Base-by-base conservation (phyloP, 1,140 invertebrate genomes). In the Drosophila santomea region DNA sequence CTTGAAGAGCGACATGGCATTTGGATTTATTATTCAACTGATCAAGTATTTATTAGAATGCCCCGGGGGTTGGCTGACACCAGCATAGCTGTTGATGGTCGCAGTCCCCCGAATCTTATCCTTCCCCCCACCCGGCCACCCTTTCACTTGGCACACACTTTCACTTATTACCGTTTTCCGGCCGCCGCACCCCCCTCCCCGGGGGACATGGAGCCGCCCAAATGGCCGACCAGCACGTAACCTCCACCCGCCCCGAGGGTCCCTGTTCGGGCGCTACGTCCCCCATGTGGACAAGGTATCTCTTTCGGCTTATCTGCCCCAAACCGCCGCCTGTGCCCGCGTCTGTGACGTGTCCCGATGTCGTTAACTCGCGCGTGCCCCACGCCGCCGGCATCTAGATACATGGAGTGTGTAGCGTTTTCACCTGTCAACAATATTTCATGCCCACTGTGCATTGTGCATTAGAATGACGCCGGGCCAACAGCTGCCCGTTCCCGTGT, bases 341-440 rank as follows among this genome's bases (percentile, higher is more conserved):
- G 50, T 45, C 52, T 63, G 59, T 80, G 63, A 45, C 82, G 78
- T 79, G 83, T 78, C 66, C 51, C 64, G 54, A 51, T 75, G 78
- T 64, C 82, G 78, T 86, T 82, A 81, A 67, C 69, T 48, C 50
- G 71, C 83, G 63, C 80, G 80, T 82, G 62, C 82, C 74, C 57
- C 62, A 25, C 50, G 58, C 23, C 35, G 43, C 20, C 41, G 36
- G 35, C 28, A 62, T 41, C 8, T 3, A 68, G 64, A 20, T 20
- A 20, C 20, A 20, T 20, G 20, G 20, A 44, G 47, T 55, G 60
- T 57, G 54, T 48, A 45, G 72, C 51, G 69, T 88, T 88, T 86
- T 88, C 83, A 88, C 83, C 83, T 88, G 83, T 88, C 83, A 88
- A 79, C 83, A 80, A 88, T 88, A 83, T 89, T 88, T 88, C 83